Percentiles rank a stretch among this genome's conserved stretches.
Evolutionary conservation across 2,113 vertebrate genomes (phyloP).

Genomic region (Agapornis roseicollis): DNA sequence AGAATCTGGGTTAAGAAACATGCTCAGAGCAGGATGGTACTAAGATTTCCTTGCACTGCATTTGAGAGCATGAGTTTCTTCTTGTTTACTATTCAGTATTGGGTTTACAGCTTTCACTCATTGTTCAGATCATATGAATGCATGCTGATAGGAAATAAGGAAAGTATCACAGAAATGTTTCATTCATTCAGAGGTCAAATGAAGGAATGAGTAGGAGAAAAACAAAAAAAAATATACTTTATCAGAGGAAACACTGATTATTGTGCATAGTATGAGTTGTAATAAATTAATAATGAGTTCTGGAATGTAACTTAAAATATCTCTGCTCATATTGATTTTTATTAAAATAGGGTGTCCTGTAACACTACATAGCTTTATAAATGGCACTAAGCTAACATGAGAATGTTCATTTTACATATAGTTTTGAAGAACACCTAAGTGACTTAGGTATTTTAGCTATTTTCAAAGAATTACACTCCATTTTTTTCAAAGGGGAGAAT

Average conservation of each 20-base stretch:
- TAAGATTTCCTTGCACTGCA: constrained; percentile 16
- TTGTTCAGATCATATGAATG: constrained; percentile 37
- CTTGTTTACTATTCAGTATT: constrained; percentile 32
- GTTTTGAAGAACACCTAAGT: constrained; percentile 35
- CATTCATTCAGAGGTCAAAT: constrained; percentile 22
- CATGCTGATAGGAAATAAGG: not conserved
- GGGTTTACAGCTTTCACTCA: constrained; percentile 49
- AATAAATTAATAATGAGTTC: constrained; percentile 41
- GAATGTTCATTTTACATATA: not conserved
- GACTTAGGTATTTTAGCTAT: constrained; percentile 25
- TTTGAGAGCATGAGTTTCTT: constrained; percentile 22
- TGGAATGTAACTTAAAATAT: constrained; percentile 58
- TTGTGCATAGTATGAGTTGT: constrained; percentile 51
- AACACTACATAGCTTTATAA: constrained; percentile 48
- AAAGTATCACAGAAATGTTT: constrained; percentile 1
- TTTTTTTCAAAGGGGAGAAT: not conserved
- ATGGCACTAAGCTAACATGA: not conserved
- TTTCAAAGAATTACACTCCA: not conserved
- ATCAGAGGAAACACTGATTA: constrained; percentile 41
- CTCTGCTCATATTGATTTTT: constrained; percentile 42
- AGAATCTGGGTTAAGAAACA: constrained; percentile 33
- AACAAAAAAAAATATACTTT: not conserved
- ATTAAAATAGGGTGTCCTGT: not conserved
- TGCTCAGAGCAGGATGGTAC: not conserved
- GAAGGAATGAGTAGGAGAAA: constrained; percentile 30